These are phyloP conservation scores for Zoanthus gigantus DNA, from an alignment of 92 coral and sea anemone species.

Conservation along the genomic window DNA sequence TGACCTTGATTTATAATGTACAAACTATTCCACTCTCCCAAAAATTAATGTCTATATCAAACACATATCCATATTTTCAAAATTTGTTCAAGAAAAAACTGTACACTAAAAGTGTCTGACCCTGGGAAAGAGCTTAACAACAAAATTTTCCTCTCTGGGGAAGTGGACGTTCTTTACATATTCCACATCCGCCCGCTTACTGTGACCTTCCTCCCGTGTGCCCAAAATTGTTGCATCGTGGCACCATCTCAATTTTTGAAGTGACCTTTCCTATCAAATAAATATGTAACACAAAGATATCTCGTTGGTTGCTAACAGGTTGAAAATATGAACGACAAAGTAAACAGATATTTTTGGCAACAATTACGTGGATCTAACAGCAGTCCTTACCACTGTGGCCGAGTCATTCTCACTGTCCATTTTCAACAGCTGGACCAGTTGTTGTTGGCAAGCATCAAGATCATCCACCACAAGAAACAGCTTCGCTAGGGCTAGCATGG, in stretches of 20 bases:
- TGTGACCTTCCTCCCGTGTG: too few species aligned
- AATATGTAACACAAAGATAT: background rate
- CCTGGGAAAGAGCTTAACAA: too few species aligned
- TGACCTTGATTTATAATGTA: too few species aligned
- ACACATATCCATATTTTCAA: too few species aligned
- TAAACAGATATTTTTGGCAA: background rate
- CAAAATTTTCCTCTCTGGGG: too few species aligned
- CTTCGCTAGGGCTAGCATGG: slow-evolving; percentile 90
- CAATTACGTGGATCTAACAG: background rate
- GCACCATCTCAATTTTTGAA: background rate
- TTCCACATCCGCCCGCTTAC: too few species aligned
- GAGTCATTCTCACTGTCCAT: slow-evolving; percentile 95
- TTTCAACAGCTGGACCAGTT: slow-evolving; percentile 87
- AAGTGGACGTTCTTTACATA: too few species aligned
- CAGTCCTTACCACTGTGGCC: slow-evolving; percentile 87
- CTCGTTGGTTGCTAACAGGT: background rate
- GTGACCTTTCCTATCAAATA: background rate
- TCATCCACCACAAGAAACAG: slow-evolving; percentile 92
- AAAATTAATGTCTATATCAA: too few species aligned
- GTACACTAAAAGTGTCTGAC: too few species aligned
- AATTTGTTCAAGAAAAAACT: too few species aligned
- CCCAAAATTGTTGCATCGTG: too few species aligned
- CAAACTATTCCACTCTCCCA: too few species aligned
- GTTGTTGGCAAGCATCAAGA: slow-evolving; percentile 95
- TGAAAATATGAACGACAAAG: background rate